phyloP scores from a whole-genome alignment of 1,140 invertebrate genomes.

The Thaumatotibia leucotreta region DNA sequence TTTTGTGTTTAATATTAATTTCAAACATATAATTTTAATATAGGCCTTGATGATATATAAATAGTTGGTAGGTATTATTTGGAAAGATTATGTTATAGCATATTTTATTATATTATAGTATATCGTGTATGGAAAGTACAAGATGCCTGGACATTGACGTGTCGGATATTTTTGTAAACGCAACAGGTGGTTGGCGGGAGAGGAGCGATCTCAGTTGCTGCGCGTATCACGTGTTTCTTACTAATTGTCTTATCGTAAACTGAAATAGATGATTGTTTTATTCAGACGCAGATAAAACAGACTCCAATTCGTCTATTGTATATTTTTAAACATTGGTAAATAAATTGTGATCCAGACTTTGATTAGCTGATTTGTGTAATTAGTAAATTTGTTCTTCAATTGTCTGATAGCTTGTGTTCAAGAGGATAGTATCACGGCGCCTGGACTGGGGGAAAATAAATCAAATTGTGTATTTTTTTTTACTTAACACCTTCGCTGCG shows the following conservation, averaged over 20 bases:
- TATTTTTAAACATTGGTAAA: no score
- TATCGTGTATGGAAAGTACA: constrained; percentile 10
- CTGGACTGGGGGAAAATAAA: no score
- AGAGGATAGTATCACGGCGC: background rate
- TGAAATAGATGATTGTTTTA: no score
- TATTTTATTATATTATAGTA: constrained; percentile 7
- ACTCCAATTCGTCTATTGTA: no score
- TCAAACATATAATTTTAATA: constrained; percentile 3
- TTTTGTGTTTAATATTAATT: constrained; percentile 9
- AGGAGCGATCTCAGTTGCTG: background rate
- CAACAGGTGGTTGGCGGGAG: background rate
- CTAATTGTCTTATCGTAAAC: no score
- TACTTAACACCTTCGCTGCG: no score
- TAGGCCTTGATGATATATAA: constrained; percentile 11
- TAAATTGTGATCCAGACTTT: background rate
- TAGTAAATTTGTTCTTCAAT: background rate
- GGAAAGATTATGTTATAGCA: constrained; percentile 12
- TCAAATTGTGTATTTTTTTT: no score
- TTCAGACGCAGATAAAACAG: no score
- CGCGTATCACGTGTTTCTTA: no score
- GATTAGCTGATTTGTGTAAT: background rate
- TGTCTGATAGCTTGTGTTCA: background rate
- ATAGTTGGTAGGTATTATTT: background rate
- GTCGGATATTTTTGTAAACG: background rate
- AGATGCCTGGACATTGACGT: background rate